Evolutionary conservation across 2,888 invertebrate species (phyloP).

Genomic region (Diabrotica balteata): DNA sequence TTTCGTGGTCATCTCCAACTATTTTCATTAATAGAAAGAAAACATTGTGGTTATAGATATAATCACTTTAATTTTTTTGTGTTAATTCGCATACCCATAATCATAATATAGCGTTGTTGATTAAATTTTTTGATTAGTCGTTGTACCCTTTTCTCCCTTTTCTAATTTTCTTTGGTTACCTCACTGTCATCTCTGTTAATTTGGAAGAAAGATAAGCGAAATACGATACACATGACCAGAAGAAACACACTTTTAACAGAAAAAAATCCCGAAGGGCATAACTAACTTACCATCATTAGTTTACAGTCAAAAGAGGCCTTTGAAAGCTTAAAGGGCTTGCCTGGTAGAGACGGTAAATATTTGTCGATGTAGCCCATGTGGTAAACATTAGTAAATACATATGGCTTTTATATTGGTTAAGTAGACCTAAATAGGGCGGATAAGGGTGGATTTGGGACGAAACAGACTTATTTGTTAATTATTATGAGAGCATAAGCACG

Average conservation of each 20-base stretch:
- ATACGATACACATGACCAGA: conserved; percentile 39
- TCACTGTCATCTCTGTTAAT: conserved; percentile 19
- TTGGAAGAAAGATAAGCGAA: conserved; percentile 36
- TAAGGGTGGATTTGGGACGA: conserved; percentile 44
- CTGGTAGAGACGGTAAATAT: conserved; percentile 47
- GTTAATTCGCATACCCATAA: too few species aligned
- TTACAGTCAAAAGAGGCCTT: conserved; percentile 32
- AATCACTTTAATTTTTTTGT: too few species aligned
- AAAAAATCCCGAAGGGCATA: conserved; percentile 32
- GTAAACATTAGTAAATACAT: conserved; percentile 54
- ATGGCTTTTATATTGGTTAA: conserved; percentile 53
- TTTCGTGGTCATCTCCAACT: too few species aligned
- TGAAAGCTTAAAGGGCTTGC: conserved; percentile 13
- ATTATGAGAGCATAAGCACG: conserved; percentile 33
- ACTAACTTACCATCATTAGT: conserved; percentile 32
- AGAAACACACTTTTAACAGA: conserved; percentile 42
- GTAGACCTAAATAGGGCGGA: conserved; percentile 39
- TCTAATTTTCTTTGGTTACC: not conserved
- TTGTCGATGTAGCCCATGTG: conserved; percentile 53
- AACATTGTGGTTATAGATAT: too few species aligned
- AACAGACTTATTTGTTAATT: conserved; percentile 46
- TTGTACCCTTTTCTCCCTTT: too few species aligned
- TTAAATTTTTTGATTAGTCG: too few species aligned
- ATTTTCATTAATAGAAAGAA: too few species aligned
- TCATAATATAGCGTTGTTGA: too few species aligned